A percentile compares a stretch with the other conserved stretches of the same genome.
These are phyloP conservation scores for Apamea monoglypha DNA, from an alignment of 2,888 invertebrate species.

Conservation along the genomic window DNA sequence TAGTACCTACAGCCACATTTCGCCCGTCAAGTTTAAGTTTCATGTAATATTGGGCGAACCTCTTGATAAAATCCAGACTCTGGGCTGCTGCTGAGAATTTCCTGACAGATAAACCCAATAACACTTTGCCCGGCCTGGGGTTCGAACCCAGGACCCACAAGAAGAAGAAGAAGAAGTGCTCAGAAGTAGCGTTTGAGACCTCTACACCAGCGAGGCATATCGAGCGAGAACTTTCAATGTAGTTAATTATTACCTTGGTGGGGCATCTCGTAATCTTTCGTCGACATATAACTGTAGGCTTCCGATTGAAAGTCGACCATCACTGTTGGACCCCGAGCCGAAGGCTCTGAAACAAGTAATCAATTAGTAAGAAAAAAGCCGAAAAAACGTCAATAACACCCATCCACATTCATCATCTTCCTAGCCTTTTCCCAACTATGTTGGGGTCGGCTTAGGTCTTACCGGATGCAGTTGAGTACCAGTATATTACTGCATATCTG, in stretches of 20 bases:
- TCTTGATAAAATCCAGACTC: not conserved
- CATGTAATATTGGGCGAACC: not conserved
- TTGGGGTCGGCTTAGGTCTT: too few relatives aligned
- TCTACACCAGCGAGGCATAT: not conserved
- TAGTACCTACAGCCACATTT: not conserved
- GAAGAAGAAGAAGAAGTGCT: not conserved
- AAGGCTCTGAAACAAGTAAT: constrained; percentile 74
- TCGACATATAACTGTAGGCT: constrained; percentile 86
- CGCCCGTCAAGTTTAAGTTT: not conserved
- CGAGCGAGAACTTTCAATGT: not conserved
- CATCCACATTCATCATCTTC: not conserved
- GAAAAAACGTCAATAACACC: not conserved
- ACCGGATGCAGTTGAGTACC: too few relatives aligned
- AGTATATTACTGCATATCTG: too few relatives aligned
- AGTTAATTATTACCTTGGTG: constrained; percentile 79
- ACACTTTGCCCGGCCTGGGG: not conserved
- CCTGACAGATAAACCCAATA: not conserved
- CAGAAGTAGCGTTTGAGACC: too few relatives aligned
- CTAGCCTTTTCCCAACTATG: too few relatives aligned
- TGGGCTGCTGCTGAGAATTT: not conserved
- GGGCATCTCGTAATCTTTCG: constrained; percentile 85
- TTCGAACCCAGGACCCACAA: not conserved
- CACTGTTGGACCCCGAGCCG: constrained; percentile 70
- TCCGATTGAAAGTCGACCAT: constrained; percentile 83
- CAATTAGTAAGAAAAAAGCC: not conserved